Percentiles rank a stretch among this genome's conserved stretches.
Evolutionary conservation across 2,113 vertebrate genomes (phyloP).

Genomic region (Crotalus tigris): DNA sequence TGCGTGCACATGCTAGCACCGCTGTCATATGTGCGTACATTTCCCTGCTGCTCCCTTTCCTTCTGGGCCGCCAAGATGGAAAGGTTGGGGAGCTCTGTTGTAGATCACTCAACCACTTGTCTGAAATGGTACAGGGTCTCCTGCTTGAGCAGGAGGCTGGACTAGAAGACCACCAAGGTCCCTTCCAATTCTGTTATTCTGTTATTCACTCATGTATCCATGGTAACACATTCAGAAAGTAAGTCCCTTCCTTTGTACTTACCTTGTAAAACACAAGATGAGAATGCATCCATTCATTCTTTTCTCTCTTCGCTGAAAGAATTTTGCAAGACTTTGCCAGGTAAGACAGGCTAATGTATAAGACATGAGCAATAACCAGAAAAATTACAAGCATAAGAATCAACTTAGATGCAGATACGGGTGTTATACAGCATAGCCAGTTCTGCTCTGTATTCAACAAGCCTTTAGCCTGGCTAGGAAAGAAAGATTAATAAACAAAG

Average conservation of each 20-base stretch:
- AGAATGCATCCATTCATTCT: background rate
- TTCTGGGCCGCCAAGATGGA: too few species aligned
- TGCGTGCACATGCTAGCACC: too few species aligned
- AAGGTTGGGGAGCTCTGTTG: too few species aligned
- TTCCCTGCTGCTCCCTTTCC: too few species aligned
- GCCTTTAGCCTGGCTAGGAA: background rate
- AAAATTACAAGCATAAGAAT: background rate
- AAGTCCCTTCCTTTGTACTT: background rate
- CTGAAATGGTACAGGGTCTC: too few species aligned
- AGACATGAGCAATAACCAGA: background rate
- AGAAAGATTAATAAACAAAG: background rate
- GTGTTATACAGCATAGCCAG: background rate
- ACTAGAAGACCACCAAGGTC: too few species aligned
- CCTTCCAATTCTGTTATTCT: too few species aligned
- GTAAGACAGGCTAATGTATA: background rate
- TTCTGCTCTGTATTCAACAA: background rate
- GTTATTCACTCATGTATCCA: background rate
- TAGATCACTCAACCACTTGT: too few species aligned
- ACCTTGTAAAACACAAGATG: background rate
- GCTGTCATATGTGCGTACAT: too few species aligned
- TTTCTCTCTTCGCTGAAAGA: background rate
- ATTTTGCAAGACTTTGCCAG: background rate
- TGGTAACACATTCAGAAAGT: background rate
- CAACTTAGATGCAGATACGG: background rate
- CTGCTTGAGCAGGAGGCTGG: too few species aligned